phyloP scores from a whole-genome alignment of 2,797 vertebrate genomes.

The Geotrypetes seraphini region DNA sequence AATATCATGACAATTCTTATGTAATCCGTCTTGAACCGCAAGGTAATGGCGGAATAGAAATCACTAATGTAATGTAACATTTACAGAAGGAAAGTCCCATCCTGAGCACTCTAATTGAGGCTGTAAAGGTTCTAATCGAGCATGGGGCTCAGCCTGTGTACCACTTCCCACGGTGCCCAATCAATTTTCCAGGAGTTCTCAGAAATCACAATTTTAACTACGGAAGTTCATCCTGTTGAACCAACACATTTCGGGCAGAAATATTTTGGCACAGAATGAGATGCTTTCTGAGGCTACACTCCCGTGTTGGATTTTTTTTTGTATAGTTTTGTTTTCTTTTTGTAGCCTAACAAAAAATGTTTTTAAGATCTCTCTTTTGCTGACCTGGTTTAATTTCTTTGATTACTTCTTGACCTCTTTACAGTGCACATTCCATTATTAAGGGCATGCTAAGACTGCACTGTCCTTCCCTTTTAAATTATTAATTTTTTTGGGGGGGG shows the following conservation, averaged over 20 bases:
- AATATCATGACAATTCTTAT: too few species aligned
- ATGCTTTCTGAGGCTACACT: too few species aligned
- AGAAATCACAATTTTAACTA: conserved; percentile 94
- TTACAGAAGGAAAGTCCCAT: conserved; percentile 86
- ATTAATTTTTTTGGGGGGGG: too few species aligned
- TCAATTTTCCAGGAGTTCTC: conserved; percentile 97
- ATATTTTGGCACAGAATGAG: conserved; percentile 90
- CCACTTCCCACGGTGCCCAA: conserved; percentile 90
- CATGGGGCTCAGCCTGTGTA: conserved; percentile 90
- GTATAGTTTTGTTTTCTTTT: too few species aligned
- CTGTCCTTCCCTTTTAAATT: conserved; percentile 8
- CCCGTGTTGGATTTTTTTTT: too few species aligned
- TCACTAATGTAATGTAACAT: too few species aligned
- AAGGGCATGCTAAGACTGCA: too few species aligned
- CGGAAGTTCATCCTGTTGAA: conserved; percentile 88
- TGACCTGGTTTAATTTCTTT: conserved; percentile 15
- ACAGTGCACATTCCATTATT: background rate
- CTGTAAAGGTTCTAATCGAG: conserved; percentile 84
- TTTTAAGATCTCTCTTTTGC: too few species aligned
- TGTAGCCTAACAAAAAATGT: conserved; percentile 14
- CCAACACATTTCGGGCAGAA: conserved; percentile 95
- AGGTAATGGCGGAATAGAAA: too few species aligned
- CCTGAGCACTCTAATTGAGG: conserved; percentile 92
- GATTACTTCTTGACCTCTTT: conserved; percentile 12
- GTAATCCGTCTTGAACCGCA: too few species aligned